Conservation (phyloP, 2,113 vertebrate species). For the Mastomys coucha region DNA sequence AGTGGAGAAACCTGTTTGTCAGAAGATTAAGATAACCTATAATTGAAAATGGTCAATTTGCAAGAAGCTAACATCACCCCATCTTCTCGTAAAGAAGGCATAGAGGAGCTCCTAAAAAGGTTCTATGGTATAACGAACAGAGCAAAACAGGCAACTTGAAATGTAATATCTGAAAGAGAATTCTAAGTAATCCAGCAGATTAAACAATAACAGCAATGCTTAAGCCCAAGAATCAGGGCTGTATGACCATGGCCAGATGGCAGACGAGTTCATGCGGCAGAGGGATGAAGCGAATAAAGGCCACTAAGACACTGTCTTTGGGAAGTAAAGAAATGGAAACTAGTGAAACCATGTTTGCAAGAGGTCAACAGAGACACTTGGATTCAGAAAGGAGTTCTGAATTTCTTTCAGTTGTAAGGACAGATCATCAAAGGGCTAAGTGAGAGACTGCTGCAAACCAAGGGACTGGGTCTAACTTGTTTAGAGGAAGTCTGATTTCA, state of each 20-base stretch:
- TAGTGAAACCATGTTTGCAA: constrained; percentile 18
- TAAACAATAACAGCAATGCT: not conserved
- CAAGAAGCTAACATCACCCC: constrained; percentile 45
- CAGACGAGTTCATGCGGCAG: constrained; percentile 28
- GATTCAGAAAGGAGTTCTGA: constrained; percentile 1
- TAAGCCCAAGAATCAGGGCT: constrained; percentile 16
- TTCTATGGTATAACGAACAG: not conserved
- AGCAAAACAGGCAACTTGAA: not conserved
- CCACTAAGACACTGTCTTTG: constrained; percentile 1
- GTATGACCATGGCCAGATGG: not conserved
- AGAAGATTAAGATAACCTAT: constrained; percentile 56
- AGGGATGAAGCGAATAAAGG: not conserved
- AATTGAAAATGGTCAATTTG: constrained; percentile 49
- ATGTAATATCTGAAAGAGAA: constrained; percentile 34
- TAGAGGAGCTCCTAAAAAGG: constrained; percentile 16
- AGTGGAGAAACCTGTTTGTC: not conserved
- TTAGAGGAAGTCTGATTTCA: constrained; percentile 55
- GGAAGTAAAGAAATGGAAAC: constrained; percentile 36
- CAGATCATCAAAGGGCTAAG: not conserved
- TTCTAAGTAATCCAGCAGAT: constrained; percentile 9
- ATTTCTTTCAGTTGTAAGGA: not conserved
- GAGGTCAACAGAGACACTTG: constrained; percentile 42
- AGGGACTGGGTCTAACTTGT: not conserved
- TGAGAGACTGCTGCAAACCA: not conserved
- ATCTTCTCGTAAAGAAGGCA: constrained; percentile 26